Evolutionary conservation across 1,140 invertebrate species (phyloP), one percentile per base, ranked within the genome.

Genomic region (Coelopa frigida): DNA sequence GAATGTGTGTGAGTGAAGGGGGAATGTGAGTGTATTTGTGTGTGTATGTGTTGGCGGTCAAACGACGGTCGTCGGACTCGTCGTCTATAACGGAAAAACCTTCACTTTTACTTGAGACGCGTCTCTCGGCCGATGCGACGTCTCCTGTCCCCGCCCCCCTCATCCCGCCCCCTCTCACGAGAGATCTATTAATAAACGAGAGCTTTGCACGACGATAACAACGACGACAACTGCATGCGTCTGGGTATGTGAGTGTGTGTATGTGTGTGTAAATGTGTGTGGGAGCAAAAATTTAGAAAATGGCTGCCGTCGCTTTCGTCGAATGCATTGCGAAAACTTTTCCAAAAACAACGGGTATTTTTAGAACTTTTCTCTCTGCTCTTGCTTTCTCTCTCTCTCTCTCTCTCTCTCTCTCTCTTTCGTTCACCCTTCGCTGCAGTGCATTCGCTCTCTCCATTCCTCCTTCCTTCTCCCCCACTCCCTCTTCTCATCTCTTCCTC

Each of bases 51-150:
- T n/a, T n/a, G n/a, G n/a, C n/a, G n/a, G n/a, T n/a, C n/a, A n/a
- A n/a, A n/a, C n/a, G n/a, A n/a, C n/a, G n/a, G n/a, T n/a, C n/a
- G n/a, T n/a, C n/a, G n/a, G n/a, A n/a, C n/a, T n/a, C n/a, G n/a
- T n/a, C n/a, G n/a, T n/a, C n/a, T n/a, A n/a, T n/a, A n/a, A n/a
- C n/a, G n/a, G n/a, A n/a, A n/a, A n/a, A 31, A 43, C 31, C 31
- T 43, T 43, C 41, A 43, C 41, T 43, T 43, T 43, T 43, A 43
- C 41, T 43, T 43, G 31, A 43, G 18, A 32, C 33, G 18, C 15
- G 20, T 43, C 7, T 20, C 24, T 43, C 7, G 2, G n/a, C 26
- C 32, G 14, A 18, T 42, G 14, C 23, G 40, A 29, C 15, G 20
- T 35, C 20, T 6, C 15, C 33, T 17, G 29, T 27, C 22, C 39